Base-by-base conservation (phyloP, 1,140 invertebrate species). In the Lysiphlebus fabarum region DNA sequence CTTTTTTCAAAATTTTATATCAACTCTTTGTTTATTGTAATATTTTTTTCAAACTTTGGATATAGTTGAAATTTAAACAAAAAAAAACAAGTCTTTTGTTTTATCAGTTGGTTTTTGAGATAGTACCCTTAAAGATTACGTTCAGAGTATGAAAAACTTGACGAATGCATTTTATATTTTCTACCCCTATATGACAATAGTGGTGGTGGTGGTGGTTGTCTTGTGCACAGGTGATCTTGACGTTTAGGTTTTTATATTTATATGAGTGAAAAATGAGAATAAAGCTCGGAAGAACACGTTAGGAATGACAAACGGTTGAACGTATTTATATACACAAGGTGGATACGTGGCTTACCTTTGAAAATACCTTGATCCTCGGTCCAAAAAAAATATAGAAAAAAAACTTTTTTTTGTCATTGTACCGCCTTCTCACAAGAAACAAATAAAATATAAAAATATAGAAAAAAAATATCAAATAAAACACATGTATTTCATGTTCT, bases 81-180 rank as follows among this genome's bases (percentile, higher is more conserved):
- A 26, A 26, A 17, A 17, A 26, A 2, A 26, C 17, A n/a, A n/a
- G n/a, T 26, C 17, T 26, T 1, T 2, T 26, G 17, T 26, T 26
- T 1, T 45, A 49, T 53, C 53, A 38, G 9, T 51, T 40, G 47
- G 34, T 12, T 10, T 37, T 41, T 50, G 41, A 38, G 9, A 50
- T 36, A 51, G 34, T 48, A n/a, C 14, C 41, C 45, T 26, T 37
- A 3, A 43, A 8, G 41, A 47, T 40, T 37, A 50, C 37, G 44
- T 42, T 38, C 5, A 14, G 14, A 14, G 36, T 49, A 49, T 55
- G 58, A 48, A 43, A 55, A 66, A 66, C 64, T 65, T 69, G 70
- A 72, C 65, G 67, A 66, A 73, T 74, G 65, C 67, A 66, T 67
- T 73, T 71, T 71, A 68, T 65, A 70, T 74, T 62, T 74, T 72